These are phyloP conservation scores for Molossus alvarezi DNA, from an alignment of 2,797 vertebrate species.

Conservation along the genomic window DNA sequence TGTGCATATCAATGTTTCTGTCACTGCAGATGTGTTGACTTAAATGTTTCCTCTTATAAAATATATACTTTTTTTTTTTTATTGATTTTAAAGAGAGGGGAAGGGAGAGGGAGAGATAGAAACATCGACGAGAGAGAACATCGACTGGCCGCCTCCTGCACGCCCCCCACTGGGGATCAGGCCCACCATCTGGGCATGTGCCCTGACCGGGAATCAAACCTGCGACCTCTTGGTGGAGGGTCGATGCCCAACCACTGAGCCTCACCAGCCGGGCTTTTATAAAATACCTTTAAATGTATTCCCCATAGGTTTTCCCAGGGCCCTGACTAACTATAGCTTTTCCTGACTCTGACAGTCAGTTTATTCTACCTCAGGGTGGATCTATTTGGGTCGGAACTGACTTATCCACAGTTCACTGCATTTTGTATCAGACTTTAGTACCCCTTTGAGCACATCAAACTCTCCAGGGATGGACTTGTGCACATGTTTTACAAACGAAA, in stretches of 20 bases:
- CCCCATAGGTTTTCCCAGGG: background rate
- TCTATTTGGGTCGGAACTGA: rapidly evolving
- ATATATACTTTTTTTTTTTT: no score
- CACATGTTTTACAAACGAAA: background rate
- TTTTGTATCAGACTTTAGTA: rapidly evolving
- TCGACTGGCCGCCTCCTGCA: no score
- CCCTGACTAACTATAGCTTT: rapidly evolving
- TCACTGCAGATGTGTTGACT: background rate
- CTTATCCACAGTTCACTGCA: background rate
- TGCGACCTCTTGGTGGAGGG: no score
- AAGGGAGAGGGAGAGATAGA: no score
- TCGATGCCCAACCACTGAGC: no score
- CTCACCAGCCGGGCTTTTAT: no score
- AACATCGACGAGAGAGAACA: no score
- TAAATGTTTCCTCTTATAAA: background rate
- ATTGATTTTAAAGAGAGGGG: no score
- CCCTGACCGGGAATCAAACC: no score
- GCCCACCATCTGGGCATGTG: no score
- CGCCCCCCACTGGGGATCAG: no score
- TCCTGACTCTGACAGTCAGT: rapidly evolving
- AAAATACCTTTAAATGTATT: background rate
- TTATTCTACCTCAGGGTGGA: no score
- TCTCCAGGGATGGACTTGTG: rapidly evolving
- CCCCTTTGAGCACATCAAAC: background rate
- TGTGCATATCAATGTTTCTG: background rate